phyloP scores from a whole-genome alignment of 1,140 invertebrate genomes.

The Papilio helenus region DNA sequence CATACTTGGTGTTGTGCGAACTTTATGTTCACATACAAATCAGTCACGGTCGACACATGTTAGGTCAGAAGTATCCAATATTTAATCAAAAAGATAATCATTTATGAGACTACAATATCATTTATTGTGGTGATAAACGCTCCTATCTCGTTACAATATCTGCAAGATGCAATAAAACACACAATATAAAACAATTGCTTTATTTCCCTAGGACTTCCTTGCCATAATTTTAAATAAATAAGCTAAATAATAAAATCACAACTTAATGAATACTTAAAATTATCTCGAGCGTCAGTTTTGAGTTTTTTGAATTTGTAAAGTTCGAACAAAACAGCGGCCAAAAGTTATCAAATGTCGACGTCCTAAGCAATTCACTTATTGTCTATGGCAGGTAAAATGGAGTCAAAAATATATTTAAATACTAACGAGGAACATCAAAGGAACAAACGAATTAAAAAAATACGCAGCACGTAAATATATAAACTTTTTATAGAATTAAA shows the following conservation, averaged over 20 bases:
- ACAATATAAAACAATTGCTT: conserved; percentile 68
- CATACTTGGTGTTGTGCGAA: neutral
- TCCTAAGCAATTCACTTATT: conserved; percentile 71
- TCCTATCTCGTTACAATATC: conserved; percentile 12
- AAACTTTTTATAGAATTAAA: conserved; percentile 44
- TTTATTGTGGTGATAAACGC: conserved; percentile 16
- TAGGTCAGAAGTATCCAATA: neutral
- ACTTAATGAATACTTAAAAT: conserved; percentile 81
- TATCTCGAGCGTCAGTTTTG: conserved; percentile 65
- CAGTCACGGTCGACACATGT: conserved; percentile 1
- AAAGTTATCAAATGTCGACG: conserved; percentile 53
- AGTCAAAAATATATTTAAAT: conserved; percentile 71
- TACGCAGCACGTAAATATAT: conserved; percentile 49
- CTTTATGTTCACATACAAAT: neutral
- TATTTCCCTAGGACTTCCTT: conserved; percentile 76
- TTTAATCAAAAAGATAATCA: conserved; percentile 41
- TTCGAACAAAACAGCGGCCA: conserved; percentile 50
- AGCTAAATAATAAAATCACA: conserved; percentile 81
- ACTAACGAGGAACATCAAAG: conserved; percentile 61
- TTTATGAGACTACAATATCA: conserved; percentile 34
- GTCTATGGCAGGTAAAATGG: conserved; percentile 78
- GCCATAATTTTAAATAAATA: conserved; percentile 81
- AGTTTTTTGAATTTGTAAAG: conserved; percentile 61
- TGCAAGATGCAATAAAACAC: conserved; percentile 47
- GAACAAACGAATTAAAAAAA: conserved; percentile 64